Percentiles rank a stretch among this genome's conserved stretches.
These are phyloP conservation scores for Eurytoma adleriae DNA, from an alignment of 2,888 invertebrate species.

Conservation along the genomic window DNA sequence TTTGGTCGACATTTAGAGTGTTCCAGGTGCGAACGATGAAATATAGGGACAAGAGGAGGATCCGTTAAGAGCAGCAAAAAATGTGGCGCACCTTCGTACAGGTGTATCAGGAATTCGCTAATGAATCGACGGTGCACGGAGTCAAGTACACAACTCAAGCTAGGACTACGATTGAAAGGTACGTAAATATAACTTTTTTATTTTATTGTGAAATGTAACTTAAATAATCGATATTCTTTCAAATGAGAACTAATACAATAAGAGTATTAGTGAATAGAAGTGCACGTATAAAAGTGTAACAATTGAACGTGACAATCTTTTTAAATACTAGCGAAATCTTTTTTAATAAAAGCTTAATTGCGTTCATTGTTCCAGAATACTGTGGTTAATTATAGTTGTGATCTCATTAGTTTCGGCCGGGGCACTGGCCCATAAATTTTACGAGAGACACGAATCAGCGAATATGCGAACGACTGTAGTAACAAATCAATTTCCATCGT, in stretches of 20 bases:
- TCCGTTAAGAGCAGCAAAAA: background rate
- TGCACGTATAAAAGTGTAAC: too few species aligned
- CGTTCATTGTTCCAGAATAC: slow-evolving; percentile 55
- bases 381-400: slow-evolving; percentile 63
- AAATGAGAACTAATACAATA: too few species aligned
- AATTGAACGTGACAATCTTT: too few species aligned
- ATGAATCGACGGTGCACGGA: slow-evolving; percentile 65
- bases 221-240: background rate
- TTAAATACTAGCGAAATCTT: background rate
- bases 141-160: slow-evolving; percentile 64
- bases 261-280: too few species aligned
- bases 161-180: slow-evolving; percentile 62
- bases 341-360: background rate
- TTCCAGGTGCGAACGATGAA: background rate
- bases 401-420: slow-evolving; percentile 61
- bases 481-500: slow-evolving; percentile 63
- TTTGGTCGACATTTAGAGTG: slow-evolving; percentile 24
- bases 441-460: slow-evolving; percentile 63
- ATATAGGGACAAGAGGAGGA: background rate
- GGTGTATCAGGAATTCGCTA: slow-evolving; percentile 63
- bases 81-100: slow-evolving; percentile 58
- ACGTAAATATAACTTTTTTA: background rate
- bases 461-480: slow-evolving; percentile 65
- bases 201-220: background rate
- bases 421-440: slow-evolving; percentile 62